These are phyloP conservation scores for Sorex maritimensis DNA, from an alignment of 2,797 vertebrate genomes.

Conservation along the genomic window DNA sequence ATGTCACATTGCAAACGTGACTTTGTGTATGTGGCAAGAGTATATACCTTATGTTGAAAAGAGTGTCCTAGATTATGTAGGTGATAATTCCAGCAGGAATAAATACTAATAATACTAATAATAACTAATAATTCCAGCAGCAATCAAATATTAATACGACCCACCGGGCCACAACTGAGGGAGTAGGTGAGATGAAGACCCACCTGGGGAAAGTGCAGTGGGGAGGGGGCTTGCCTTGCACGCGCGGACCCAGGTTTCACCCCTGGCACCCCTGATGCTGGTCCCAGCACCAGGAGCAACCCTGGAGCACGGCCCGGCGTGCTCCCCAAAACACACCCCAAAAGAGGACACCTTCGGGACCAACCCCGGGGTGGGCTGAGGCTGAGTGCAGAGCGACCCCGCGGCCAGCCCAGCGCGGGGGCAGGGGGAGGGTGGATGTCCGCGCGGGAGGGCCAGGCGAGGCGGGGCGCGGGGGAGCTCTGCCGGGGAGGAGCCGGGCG, in stretches of 20 bases:
- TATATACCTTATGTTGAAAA: background rate
- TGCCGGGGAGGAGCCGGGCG: background rate
- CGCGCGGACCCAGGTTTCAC: too few relatives aligned
- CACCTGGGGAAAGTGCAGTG: background rate
- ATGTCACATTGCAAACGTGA: background rate
- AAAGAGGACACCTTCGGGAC: too few relatives aligned
- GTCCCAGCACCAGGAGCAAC: too few relatives aligned
- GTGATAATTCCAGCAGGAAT: background rate
- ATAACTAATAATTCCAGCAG: background rate
- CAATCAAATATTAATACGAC: too few relatives aligned
- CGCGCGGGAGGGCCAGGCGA: fast-evolving
- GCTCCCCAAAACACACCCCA: too few relatives aligned
- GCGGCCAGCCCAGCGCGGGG: background rate
- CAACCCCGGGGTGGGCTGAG: too few relatives aligned
- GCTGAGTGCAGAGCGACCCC: background rate
- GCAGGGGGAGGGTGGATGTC: too few relatives aligned
- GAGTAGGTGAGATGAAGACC: too few relatives aligned
- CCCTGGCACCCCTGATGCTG: too few relatives aligned
- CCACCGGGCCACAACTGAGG: background rate
- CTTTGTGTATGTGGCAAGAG: background rate
- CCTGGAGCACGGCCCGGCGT: too few relatives aligned
- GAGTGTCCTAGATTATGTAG: background rate
- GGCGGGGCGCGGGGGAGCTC: fast-evolving
- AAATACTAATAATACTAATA: too few relatives aligned
- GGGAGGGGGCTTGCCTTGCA: too few relatives aligned